phyloP scores from a whole-genome alignment of 2,797 vertebrate species.

The Lacerta agilis region DNA sequence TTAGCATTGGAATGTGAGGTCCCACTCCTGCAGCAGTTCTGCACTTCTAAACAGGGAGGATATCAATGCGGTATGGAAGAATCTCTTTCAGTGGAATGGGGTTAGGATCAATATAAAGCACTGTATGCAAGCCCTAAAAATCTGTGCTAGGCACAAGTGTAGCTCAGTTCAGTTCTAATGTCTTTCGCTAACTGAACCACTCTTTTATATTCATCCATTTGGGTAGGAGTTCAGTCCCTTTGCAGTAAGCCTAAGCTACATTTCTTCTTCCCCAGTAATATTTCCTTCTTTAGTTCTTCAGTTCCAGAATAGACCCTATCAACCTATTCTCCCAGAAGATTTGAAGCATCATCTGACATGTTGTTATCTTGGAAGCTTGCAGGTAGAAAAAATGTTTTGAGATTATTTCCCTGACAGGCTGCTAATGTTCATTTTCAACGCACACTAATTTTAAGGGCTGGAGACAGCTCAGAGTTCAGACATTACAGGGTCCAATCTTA shows the following conservation, averaged over 20 bases:
- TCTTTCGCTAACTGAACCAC: background rate
- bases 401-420: background rate
- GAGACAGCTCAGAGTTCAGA: background rate
- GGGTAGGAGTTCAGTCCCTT: background rate
- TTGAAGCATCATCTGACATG: background rate
- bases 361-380: background rate
- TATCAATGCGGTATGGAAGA: no score
- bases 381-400: no score
- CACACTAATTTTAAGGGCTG: background rate
- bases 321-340: no score
- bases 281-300: background rate
- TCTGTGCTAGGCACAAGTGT: background rate
- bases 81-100: background rate
- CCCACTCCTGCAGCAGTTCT: background rate
- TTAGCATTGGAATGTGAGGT: background rate
- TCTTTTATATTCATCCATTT: background rate
- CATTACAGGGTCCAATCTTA: no score
- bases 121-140: background rate
- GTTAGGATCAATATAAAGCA: background rate
- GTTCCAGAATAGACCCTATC: background rate
- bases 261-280: background rate
- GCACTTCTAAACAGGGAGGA: background rate
- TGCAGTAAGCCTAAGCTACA: background rate
- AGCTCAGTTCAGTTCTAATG: background rate
- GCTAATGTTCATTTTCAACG: background rate